Conservation (phyloP, 2,113 vertebrate species). For the Alouatta palliata region DNA sequence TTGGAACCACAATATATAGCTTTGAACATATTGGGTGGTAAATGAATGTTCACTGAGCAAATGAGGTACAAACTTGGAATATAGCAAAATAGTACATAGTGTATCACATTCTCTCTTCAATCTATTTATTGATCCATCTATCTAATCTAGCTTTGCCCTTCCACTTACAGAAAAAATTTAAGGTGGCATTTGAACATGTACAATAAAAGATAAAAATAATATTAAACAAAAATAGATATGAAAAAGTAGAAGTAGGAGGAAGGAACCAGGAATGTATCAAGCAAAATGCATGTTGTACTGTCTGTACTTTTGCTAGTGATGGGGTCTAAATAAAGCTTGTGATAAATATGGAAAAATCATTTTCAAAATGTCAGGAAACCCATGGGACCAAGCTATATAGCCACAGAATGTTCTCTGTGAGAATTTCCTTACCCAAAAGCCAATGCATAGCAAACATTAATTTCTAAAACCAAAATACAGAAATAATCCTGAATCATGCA, state of each 20-base stretch:
- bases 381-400: not conserved
- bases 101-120: not conserved
- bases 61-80: conserved; percentile 15
- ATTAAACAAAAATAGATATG: not conserved
- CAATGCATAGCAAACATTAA: not conserved
- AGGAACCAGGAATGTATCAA: not conserved
- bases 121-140: not conserved
- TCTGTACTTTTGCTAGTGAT: not conserved
- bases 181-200: not conserved
- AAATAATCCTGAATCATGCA: not conserved
- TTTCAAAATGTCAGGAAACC: not conserved
- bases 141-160: not conserved
- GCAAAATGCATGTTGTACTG: not conserved
- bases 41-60: not conserved
- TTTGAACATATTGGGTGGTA: not conserved
- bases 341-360: not conserved
- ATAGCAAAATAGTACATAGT: not conserved
- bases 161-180: not conserved
- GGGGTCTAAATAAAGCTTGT: not conserved
- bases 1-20: not conserved
- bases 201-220: conserved; percentile 11
- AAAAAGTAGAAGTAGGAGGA: not conserved
- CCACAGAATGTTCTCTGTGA: not conserved
- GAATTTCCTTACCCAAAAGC: not conserved
- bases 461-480: not conserved